These are phyloP conservation scores for Drosophila equinoxialis DNA, from an alignment of 1,140 invertebrate species.

Conservation along the genomic window DNA sequence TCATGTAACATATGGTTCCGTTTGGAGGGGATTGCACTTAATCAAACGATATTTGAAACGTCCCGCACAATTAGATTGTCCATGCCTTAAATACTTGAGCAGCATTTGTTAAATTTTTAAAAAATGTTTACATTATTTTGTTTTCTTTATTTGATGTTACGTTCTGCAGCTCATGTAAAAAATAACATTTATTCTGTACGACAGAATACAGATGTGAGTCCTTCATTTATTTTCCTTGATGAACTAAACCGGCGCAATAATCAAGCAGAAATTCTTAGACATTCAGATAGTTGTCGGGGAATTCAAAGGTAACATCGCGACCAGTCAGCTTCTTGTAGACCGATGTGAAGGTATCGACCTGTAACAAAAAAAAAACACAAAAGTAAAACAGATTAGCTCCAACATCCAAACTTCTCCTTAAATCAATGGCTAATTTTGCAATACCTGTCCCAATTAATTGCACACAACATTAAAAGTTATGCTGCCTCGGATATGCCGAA, in stretches of 20 bases:
- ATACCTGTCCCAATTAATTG: constrained; percentile 39
- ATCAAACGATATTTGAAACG: constrained; percentile 40
- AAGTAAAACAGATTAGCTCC: constrained; percentile 20
- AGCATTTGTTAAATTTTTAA: constrained; percentile 49
- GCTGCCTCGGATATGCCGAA: neutral
- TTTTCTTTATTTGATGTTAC: constrained; percentile 74
- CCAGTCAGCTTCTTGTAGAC: constrained; percentile 99
- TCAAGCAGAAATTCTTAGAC: constrained; percentile 76
- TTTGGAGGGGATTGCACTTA: constrained; percentile 30
- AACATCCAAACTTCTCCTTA: neutral
- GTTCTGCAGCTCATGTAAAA: constrained; percentile 69
- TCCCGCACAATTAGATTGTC: constrained; percentile 17
- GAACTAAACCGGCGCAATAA: constrained; percentile 55
- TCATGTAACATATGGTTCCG: constrained; percentile 1
- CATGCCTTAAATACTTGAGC: constrained; percentile 9
- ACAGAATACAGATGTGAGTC: constrained; percentile 53
- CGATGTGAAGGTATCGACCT: constrained; percentile 98
- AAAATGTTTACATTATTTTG: constrained; percentile 63
- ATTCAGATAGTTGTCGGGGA: constrained; percentile 98
- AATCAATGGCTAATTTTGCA: neutral
- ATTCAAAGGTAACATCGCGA: constrained; percentile 99
- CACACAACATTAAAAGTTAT: constrained; percentile 23
- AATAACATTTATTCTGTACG: constrained; percentile 62
- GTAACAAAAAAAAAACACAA: constrained; percentile 82
- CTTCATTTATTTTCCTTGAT: constrained; percentile 38